Evolutionary conservation across 2,797 vertebrate genomes (phyloP).

Genomic region (Clarias fuscus): DNA sequence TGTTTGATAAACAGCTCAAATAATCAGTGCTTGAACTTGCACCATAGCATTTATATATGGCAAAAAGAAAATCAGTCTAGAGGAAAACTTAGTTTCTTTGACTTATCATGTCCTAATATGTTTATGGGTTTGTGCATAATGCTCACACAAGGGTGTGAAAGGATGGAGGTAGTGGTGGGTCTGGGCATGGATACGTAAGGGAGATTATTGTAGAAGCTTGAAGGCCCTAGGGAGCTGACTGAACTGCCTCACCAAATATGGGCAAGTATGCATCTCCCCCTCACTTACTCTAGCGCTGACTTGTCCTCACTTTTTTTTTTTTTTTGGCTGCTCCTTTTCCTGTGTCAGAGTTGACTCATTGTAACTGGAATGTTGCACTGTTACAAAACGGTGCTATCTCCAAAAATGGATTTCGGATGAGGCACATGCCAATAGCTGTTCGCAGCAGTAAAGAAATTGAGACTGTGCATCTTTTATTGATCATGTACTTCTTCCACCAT

Average conservation of each 20-base stretch:
- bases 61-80: no score
- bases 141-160: constrained; percentile 53
- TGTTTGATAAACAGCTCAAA: no score
- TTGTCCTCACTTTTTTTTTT: background rate
- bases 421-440: background rate
- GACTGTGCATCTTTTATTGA: background rate
- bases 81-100: no score
- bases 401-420: constrained; percentile 17
- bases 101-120: background rate
- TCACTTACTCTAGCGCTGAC: background rate
- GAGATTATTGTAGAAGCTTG: constrained; percentile 4
- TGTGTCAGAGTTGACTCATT: constrained; percentile 41
- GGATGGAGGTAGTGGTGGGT: background rate
- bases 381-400: background rate
- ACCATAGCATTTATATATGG: no score
- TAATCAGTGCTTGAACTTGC: no score
- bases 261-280: constrained; percentile 41
- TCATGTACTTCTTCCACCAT: no score
- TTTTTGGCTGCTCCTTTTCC: constrained; percentile 19
- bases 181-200: background rate
- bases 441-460: background rate
- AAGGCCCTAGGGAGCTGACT: constrained; percentile 45
- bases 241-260: constrained; percentile 67
- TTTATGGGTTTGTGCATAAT: background rate
- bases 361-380: constrained; percentile 33